Percentiles rank a stretch among this genome's conserved stretches.
Evolutionary conservation across 2,113 vertebrate species (phyloP).

Genomic region (Synchiropus splendidus): DNA sequence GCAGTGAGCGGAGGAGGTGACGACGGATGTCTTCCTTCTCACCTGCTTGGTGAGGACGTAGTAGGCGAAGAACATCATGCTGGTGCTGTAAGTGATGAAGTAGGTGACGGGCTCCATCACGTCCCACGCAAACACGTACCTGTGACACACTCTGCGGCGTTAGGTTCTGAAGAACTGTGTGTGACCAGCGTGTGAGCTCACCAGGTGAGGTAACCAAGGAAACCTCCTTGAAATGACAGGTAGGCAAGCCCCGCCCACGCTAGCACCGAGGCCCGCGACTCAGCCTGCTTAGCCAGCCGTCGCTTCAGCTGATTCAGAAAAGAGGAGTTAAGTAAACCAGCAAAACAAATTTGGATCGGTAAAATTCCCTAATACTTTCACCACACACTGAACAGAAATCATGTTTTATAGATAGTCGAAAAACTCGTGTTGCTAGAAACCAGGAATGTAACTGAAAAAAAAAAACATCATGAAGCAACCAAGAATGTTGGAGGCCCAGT

Average conservation of each 20-base stretch:
- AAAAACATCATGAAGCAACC: no score
- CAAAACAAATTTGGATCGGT: no score
- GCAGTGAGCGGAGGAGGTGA: neutral
- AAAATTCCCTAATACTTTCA: no score
- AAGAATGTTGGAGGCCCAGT: no score
- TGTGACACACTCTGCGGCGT: conserved; percentile 2
- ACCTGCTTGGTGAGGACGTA: conserved; percentile 35
- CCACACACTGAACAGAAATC: no score
- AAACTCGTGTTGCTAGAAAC: no score
- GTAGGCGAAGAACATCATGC: conserved; percentile 36
- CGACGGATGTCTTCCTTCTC: neutral
- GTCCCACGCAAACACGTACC: conserved; percentile 40
- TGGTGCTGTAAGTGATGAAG: conserved; percentile 31
- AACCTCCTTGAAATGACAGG: conserved; percentile 36
- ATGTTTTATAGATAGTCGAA: no score
- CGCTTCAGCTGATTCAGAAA: conserved; percentile 2
- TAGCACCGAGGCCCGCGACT: conserved; percentile 1
- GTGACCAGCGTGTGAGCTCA: conserved; percentile 3
- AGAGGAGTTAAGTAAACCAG: no score
- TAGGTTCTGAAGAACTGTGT: neutral
- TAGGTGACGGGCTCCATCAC: conserved; percentile 35
- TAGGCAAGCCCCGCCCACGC: conserved; percentile 37
- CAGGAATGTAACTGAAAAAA: no score
- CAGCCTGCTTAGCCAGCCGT: conserved; percentile 18
- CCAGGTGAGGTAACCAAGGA: conserved; percentile 40